phyloP scores from a whole-genome alignment of 92 coral and sea anemone species.

The Epizoanthus scotinus region DNA sequence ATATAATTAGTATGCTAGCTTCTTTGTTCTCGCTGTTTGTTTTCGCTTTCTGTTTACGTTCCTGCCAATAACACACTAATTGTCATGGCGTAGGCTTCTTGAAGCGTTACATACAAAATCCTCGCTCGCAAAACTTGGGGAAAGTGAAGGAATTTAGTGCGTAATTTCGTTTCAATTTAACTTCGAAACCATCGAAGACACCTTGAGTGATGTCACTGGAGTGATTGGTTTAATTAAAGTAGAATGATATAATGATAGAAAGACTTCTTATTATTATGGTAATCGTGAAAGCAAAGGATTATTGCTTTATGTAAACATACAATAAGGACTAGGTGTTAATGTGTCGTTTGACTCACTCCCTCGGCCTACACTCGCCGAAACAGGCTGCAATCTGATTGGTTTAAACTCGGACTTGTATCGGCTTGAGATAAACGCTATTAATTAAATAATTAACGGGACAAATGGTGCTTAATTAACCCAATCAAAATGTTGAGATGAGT shows the following conservation, averaged over 20 bases:
- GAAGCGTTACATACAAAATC: constrained; percentile 3
- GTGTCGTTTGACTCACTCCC: constrained; percentile 67
- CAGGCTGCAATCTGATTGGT: constrained; percentile 76
- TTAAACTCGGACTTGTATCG: constrained; percentile 69
- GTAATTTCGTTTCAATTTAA: constrained; percentile 6
- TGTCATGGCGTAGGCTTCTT: constrained; percentile 43
- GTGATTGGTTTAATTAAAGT: constrained; percentile 75
- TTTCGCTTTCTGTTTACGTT: constrained; percentile 67
- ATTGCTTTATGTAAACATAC: constrained; percentile 63
- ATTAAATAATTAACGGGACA: constrained; percentile 99
- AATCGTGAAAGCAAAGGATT: constrained; percentile 59
- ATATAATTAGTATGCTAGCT: constrained; percentile 73
- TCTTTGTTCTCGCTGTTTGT: constrained; percentile 70
- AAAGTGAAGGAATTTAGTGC: constrained; percentile 2
- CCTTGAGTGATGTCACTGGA: constrained; percentile 49
- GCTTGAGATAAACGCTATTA: constrained; percentile 97
- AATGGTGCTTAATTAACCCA: constrained; percentile 99
- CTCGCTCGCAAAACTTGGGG: background rate
- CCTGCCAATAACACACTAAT: constrained; percentile 67
- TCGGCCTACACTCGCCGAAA: constrained; percentile 50
- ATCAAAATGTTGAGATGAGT: constrained; percentile 90
- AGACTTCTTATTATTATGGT: constrained; percentile 61
- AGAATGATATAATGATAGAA: constrained; percentile 70
- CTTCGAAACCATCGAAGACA: background rate
- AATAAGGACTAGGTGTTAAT: constrained; percentile 68